Percentiles rank a stretch among this genome's conserved stretches.
These are phyloP conservation scores for Dermochelys coriacea DNA, from an alignment of 2,797 vertebrate species.

Conservation along the genomic window DNA sequence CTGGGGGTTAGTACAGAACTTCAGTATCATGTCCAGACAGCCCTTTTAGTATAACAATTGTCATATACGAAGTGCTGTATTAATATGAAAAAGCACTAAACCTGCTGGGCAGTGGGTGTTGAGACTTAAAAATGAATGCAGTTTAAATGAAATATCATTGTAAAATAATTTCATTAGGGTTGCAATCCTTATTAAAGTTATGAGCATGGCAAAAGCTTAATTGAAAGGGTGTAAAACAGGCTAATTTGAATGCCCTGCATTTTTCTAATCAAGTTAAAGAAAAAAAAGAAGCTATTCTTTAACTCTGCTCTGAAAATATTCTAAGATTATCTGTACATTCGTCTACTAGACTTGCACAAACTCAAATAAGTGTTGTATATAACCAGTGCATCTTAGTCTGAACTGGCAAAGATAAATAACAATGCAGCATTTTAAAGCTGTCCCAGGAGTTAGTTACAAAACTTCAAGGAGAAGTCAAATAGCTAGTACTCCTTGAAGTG, in stretches of 20 bases:
- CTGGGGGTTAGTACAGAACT: background rate
- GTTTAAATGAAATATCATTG: background rate
- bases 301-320: constrained; percentile 66
- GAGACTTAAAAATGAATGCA: background rate
- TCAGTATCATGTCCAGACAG: background rate
- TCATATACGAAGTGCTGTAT: background rate
- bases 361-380: background rate
- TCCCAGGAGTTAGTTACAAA: constrained; percentile 55
- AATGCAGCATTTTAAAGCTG: constrained; percentile 28
- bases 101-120: background rate
- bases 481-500: constrained; percentile 24
- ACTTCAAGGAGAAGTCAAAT: constrained; percentile 65
- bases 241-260: background rate
- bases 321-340: constrained; percentile 41
- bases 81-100: background rate
- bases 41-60: background rate
- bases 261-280: background rate
- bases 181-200: constrained; percentile 32
- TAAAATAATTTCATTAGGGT: constrained; percentile 30
- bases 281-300: constrained; percentile 38
- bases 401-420: constrained; percentile 63
- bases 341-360: constrained; percentile 32
- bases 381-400: constrained; percentile 35
- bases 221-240: constrained; percentile 38
- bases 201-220: background rate